Percentiles rank a stretch among this genome's conserved stretches.
Conservation (phyloP, 2,888 invertebrate species). For the Drosophila robusta region DNA sequence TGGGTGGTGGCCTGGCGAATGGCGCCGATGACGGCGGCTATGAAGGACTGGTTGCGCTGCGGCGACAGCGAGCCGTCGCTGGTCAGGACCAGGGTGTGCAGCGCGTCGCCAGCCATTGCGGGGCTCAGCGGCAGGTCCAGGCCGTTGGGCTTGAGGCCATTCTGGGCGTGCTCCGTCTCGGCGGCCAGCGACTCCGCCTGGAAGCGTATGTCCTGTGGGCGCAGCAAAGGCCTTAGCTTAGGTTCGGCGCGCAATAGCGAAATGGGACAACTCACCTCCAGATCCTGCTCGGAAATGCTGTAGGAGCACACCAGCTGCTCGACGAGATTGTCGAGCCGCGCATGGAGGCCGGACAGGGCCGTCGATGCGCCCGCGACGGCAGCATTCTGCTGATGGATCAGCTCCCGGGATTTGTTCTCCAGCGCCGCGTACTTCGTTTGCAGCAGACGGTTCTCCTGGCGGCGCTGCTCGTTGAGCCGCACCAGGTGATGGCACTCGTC, state of each 20-base stretch:
- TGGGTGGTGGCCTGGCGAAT: slow-evolving; percentile 87
- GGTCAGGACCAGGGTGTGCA: slow-evolving; percentile 68
- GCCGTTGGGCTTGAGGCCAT: slow-evolving; percentile 82
- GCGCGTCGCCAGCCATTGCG: slow-evolving; percentile 43
- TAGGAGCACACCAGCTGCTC: slow-evolving; percentile 91
- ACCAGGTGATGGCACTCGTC: slow-evolving; percentile 92
- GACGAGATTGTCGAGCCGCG: slow-evolving; percentile 89
- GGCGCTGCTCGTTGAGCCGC: slow-evolving; percentile 92
- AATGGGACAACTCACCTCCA: slow-evolving; percentile 86
- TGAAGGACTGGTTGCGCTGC: slow-evolving; percentile 88
- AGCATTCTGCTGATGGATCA: slow-evolving; percentile 89
- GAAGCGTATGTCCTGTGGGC: slow-evolving; percentile 89
- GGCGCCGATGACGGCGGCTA: slow-evolving; percentile 90
- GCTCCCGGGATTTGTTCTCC: slow-evolving; percentile 88
- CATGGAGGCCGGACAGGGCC: slow-evolving; percentile 89
- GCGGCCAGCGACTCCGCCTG: slow-evolving; percentile 91
- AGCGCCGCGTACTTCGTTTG: slow-evolving; percentile 88
- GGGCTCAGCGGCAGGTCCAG: slow-evolving; percentile 66
- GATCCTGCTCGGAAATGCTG: slow-evolving; percentile 90
- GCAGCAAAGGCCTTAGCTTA: neutral
- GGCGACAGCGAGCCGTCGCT: slow-evolving; percentile 86
- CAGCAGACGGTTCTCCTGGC: slow-evolving; percentile 89
- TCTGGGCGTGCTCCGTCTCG: slow-evolving; percentile 90
- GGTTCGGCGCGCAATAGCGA: neutral
- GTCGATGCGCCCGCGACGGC: slow-evolving; percentile 90